Conservation (phyloP, 2,113 vertebrate genomes). For the Saimiri boliviensis region DNA sequence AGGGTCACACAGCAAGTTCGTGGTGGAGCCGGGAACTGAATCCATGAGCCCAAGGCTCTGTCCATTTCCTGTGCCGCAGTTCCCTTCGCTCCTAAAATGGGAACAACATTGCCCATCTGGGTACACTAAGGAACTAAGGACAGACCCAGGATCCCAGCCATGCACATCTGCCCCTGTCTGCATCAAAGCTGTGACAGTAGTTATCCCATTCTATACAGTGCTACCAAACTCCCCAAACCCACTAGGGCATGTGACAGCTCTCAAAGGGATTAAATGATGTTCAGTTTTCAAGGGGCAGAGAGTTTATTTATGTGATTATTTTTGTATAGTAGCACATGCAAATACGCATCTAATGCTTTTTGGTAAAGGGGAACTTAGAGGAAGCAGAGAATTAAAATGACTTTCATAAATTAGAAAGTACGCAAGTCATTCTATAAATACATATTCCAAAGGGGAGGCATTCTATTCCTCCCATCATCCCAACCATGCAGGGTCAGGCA, state of each 20-base stretch:
- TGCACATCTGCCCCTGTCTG: constrained; percentile 72
- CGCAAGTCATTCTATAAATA: constrained; percentile 8
- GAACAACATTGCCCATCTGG: constrained; percentile 82
- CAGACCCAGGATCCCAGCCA: constrained; percentile 78
- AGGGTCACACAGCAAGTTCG: constrained; percentile 82
- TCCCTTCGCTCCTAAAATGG: constrained; percentile 83
- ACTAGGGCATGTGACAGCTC: constrained; percentile 17
- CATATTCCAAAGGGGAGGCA: neutral
- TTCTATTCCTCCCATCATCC: constrained; percentile 49
- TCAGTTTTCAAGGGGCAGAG: constrained; percentile 27
- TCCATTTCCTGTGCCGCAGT: constrained; percentile 83
- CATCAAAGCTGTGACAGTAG: neutral
- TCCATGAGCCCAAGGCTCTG: constrained; percentile 82
- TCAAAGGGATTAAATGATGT: constrained; percentile 7
- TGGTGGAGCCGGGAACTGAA: constrained; percentile 81
- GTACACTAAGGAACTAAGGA: constrained; percentile 81
- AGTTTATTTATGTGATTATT: neutral
- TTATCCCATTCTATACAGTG: constrained; percentile 29
- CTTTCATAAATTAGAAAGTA: constrained; percentile 5
- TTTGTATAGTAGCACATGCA: constrained; percentile 58
- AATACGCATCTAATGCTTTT: constrained; percentile 45
- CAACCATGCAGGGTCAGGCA: constrained; percentile 58
- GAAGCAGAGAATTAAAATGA: constrained; percentile 52
- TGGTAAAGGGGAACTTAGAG: constrained; percentile 12
- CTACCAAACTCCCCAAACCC: constrained; percentile 65